Conservation (phyloP, 1,140 invertebrate species). For the Calephelis nemesis region DNA sequence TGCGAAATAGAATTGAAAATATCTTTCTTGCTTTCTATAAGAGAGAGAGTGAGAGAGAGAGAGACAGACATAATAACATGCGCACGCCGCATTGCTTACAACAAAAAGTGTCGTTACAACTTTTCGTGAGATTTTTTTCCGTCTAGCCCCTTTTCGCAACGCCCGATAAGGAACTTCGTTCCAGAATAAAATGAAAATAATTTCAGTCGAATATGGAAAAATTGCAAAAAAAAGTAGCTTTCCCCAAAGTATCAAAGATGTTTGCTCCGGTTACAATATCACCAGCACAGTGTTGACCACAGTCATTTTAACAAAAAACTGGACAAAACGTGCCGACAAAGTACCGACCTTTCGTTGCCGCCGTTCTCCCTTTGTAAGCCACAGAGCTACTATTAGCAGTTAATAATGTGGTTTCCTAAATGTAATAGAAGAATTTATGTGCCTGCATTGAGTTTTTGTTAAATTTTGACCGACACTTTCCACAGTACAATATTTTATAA, state of each 20-base stretch:
- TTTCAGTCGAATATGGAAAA: too few species aligned
- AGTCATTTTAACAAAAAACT: constrained; percentile 28
- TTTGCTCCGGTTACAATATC: constrained; percentile 10
- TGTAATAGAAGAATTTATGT: constrained; percentile 31
- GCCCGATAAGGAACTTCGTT: too few species aligned
- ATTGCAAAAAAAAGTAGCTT: too few species aligned
- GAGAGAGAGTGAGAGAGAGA: too few species aligned
- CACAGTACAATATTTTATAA: not conserved
- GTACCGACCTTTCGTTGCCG: constrained; percentile 23
- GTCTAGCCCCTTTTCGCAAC: too few species aligned
- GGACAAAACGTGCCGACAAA: constrained; percentile 26
- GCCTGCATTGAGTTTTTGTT: constrained; percentile 28
- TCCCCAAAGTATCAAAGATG: constrained; percentile 19
- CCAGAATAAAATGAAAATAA: too few species aligned
- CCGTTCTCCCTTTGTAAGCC: constrained; percentile 28
- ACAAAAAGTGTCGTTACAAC: too few species aligned
- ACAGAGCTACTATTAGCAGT: constrained; percentile 29
- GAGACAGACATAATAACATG: too few species aligned
- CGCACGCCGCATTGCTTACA: too few species aligned
- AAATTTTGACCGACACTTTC: not conserved
- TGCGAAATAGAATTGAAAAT: too few species aligned
- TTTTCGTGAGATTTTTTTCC: too few species aligned
- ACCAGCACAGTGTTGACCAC: constrained; percentile 21
- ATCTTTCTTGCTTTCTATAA: too few species aligned
- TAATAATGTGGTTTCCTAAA: constrained; percentile 38